These are phyloP conservation scores for Altica lythri DNA, from an alignment of 2,888 invertebrate species.

Conservation along the genomic window DNA sequence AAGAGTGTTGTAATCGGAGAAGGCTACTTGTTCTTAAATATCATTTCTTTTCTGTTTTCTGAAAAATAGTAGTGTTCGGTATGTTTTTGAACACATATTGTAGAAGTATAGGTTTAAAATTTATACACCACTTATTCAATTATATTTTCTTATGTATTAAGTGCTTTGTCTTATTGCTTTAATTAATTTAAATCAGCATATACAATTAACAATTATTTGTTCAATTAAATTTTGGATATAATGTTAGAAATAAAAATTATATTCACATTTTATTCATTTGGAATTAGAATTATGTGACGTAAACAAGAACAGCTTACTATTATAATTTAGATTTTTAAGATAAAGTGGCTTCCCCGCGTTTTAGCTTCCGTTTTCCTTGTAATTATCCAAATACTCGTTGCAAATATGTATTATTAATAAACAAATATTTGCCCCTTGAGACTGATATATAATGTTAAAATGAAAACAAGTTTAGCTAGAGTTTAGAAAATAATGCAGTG, in stretches of 20 bases:
- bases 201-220: too few species aligned
- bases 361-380: slow-evolving; percentile 47
- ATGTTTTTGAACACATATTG: too few species aligned
- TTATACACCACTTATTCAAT: too few species aligned
- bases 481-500: slow-evolving; percentile 36
- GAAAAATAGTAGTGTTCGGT: too few species aligned
- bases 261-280: not conserved
- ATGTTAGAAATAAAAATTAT: not conserved
- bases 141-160: too few species aligned
- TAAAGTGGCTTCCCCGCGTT: slow-evolving; percentile 10
- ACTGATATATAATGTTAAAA: slow-evolving; percentile 51
- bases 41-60: too few species aligned
- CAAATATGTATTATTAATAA: slow-evolving; percentile 51
- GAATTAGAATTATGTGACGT: not conserved
- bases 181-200: too few species aligned
- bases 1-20: slow-evolving; percentile 26
- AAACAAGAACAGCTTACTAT: too few species aligned
- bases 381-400: slow-evolving; percentile 37
- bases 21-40: not conserved
- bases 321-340: too few species aligned
- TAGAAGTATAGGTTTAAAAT: too few species aligned
- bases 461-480: slow-evolving; percentile 43
- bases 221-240: too few species aligned
- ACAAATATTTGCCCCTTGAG: slow-evolving; percentile 59
- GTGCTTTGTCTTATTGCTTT: too few species aligned